Percentiles rank a stretch among this genome's conserved stretches.
phyloP scores from a whole-genome alignment of 2,888 invertebrate species.

The Drosophila neonasuta region DNA sequence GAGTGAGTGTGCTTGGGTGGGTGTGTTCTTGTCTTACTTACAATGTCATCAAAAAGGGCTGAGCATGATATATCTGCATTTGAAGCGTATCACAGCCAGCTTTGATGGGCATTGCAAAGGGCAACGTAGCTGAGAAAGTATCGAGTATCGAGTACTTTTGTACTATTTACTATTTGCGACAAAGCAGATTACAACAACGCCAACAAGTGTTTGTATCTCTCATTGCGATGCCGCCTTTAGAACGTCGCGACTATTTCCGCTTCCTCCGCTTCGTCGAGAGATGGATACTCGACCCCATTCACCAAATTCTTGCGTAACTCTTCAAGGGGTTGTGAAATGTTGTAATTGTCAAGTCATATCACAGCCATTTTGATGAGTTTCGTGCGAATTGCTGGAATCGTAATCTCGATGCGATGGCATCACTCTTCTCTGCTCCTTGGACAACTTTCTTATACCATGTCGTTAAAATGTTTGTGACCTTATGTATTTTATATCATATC shows the following conservation, averaged over 20 bases:
- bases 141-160: not conserved
- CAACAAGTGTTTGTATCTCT: constrained; percentile 63
- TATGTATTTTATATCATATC: constrained; percentile 80
- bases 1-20: constrained; percentile 22
- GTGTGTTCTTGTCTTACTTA: constrained; percentile 67
- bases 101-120: constrained; percentile 82
- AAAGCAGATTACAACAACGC: constrained; percentile 13
- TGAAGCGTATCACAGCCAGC: constrained; percentile 82
- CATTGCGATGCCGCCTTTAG: constrained; percentile 1
- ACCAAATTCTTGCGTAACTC: constrained; percentile 79
- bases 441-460: constrained; percentile 80
- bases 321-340: constrained; percentile 82
- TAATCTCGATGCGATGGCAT: not conserved
- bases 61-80: constrained; percentile 79
- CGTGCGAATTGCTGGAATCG: constrained; percentile 52
- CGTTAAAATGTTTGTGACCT: constrained; percentile 82
- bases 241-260: not conserved
- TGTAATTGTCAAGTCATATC: constrained; percentile 78
- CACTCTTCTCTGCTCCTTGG: not conserved
- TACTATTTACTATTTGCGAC: constrained; percentile 11
- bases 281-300: constrained; percentile 1
- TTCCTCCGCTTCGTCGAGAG: not conserved
- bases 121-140: constrained; percentile 32
- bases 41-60: constrained; percentile 82
- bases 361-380: constrained; percentile 83